Base-by-base conservation (phyloP, 2,797 vertebrate species). In the Oophaga sylvatica region DNA sequence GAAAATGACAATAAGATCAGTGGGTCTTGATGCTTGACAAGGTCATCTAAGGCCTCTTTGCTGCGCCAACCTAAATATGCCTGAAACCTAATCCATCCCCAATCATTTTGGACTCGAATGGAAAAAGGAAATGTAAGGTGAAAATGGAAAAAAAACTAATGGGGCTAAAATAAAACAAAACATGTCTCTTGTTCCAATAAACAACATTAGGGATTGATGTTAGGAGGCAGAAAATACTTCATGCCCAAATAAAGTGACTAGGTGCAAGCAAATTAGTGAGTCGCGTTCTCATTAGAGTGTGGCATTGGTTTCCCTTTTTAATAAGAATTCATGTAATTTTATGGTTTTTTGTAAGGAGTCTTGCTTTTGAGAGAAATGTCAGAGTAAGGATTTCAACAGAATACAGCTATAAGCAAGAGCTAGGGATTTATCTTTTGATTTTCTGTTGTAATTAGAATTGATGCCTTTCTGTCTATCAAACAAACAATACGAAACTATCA, bases 1-100 rank as follows among this genome's bases (percentile, higher is more conserved):
- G 56, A 80, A 86, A 76, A 86, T 83, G 9, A 45, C 48, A 67
- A 56, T 10, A 56, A 62, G 48, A 85, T 77, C 26, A 29, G 77
- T 59, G 12, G 31, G 53, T 15, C 77, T 68, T 70, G 31, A 59
- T 35, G 17, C 9, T 70, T 60, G 9, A 59, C 85, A 88, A 77
- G 26, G 70, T 88, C 45, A 67, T 22, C n/a, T 57, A 63, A 89
- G 80, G 20, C 22, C 22, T 59, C 22, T 20, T 48, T 48, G 22
- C 20, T 15, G 20, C 22, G 12, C 7, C 19, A 13, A n/a, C 2
- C 10, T 35, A 79, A 76, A 57, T 77, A 48, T 57, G 75, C 45
- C 26, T 12, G 26, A 56, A 22, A 76, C 22, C 67, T 68, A 11
- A 67, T 67, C 13, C 15, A 26, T 48, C 29, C 20, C 13, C 11